Percentiles rank a stretch among this genome's conserved stretches.
phyloP scores from a whole-genome alignment of 92 coral and sea anemone genomes.

The Siderastrea siderea region DNA sequence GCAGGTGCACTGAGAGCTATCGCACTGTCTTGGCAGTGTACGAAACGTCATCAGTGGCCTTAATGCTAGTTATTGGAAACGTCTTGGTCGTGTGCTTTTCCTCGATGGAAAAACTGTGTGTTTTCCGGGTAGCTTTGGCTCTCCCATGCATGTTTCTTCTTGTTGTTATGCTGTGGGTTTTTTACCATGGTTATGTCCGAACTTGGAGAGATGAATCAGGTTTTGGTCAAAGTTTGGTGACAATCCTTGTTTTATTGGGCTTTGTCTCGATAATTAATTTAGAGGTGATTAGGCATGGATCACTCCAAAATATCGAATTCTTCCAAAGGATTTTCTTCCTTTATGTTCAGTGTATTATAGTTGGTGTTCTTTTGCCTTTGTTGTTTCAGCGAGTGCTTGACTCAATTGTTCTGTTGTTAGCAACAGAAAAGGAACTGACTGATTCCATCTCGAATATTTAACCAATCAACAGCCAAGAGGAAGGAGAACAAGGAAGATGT shows the following conservation, averaged over 20 bases:
- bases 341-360: neutral
- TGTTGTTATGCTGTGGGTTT: neutral
- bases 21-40: too few species aligned
- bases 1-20: too few species aligned
- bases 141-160: neutral
- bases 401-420: neutral
- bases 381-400: neutral
- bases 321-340: neutral
- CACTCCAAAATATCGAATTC: neutral
- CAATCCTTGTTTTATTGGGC: neutral
- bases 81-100: too few species aligned
- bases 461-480: too few species aligned
- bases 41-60: too few species aligned
- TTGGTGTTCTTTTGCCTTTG: conserved; percentile 7
- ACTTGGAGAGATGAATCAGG: neutral
- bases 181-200: neutral
- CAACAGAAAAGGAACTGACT: neutral
- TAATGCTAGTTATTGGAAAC: neutral
- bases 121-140: neutral
- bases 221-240: neutral
- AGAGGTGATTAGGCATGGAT: neutral
- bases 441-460: neutral
- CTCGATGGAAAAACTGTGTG: neutral
- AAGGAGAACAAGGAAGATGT: too few species aligned
- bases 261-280: neutral